Evolutionary conservation across 2,113 vertebrate species (phyloP).

Genomic region (Nymphicus hollandicus): DNA sequence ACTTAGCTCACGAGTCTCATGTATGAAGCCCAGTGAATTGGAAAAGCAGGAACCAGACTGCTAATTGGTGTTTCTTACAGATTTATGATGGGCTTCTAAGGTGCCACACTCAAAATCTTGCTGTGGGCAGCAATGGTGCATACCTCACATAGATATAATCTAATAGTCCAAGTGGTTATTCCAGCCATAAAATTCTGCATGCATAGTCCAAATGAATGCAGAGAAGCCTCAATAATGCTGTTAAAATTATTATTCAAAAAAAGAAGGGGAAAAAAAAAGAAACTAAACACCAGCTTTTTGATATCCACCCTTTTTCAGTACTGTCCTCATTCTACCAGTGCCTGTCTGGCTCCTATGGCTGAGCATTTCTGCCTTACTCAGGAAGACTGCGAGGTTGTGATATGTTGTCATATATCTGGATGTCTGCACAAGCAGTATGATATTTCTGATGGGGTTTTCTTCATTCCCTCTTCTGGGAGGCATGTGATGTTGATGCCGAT

Average conservation of each 20-base stretch:
- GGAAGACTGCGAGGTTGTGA: neutral
- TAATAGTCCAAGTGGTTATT: neutral
- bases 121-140: neutral
- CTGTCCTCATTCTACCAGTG: neutral
- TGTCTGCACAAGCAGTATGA: neutral
- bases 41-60: neutral
- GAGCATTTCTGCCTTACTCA: neutral
- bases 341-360: rapidly evolving
- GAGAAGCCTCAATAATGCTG: neutral
- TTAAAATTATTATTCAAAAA: neutral
- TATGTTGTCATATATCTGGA: neutral
- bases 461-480: neutral
- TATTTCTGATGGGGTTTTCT: neutral
- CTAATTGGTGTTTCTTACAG: neutral
- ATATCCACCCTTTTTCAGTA: neutral
- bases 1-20: neutral
- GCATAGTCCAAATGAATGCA: neutral
- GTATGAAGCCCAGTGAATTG: rapidly evolving
- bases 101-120: neutral
- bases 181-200: neutral
- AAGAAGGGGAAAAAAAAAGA: neutral
- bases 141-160: neutral
- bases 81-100: neutral
- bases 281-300: neutral
- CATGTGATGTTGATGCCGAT: neutral